Base-by-base conservation (phyloP, 2,113 vertebrate genomes). In the Coptodon rendalli region DNA sequence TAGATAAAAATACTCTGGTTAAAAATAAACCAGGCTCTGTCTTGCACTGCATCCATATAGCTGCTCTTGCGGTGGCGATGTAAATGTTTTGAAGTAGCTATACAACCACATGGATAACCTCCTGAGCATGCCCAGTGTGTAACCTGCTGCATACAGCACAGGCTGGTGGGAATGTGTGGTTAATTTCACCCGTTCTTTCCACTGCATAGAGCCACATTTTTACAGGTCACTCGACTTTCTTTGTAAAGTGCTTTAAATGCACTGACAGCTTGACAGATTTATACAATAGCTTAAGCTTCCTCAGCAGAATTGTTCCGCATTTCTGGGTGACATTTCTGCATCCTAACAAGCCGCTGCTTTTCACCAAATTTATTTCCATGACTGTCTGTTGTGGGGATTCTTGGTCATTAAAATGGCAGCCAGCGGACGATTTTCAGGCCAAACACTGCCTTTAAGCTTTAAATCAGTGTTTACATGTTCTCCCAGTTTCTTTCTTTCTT, bases 1-100 rank as follows among this genome's bases (percentile, higher is more conserved):
- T 8, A 3, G 87, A 61, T 91, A 87, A 94, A 95, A 95, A 96
- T 95, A 94, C 87, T 85, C 66, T 3, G 48, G 79, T 88, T 91
- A 89, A 90, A 94, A 95, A 94, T 95, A 95, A 84, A 87, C 76
- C 34, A 1, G 66, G 71, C n/a, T 57, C 48, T 31, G 7, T 22
- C 34, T 1, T 73, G 19, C 66, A 22, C 11, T 90, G 76, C 92
- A 91, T 89, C 90, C 71, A 73, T 40, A 82, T 54, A 31, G 89
- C 79, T 63, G 76, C 61, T 45, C 71, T 82, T 59, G 34, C 19
- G 43, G 66, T 54, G 84, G 89, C 22, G 29, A 84, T 71, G 81
- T 87, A 73, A 87, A 90, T 87, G 80, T 91, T 94, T 88, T 73
- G 50, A 81, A 79, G 79, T 19, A 27, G 68, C 86, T 82, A 27